phyloP scores from a whole-genome alignment of 2,113 vertebrate species.

The Tupaia chinensis region DNA sequence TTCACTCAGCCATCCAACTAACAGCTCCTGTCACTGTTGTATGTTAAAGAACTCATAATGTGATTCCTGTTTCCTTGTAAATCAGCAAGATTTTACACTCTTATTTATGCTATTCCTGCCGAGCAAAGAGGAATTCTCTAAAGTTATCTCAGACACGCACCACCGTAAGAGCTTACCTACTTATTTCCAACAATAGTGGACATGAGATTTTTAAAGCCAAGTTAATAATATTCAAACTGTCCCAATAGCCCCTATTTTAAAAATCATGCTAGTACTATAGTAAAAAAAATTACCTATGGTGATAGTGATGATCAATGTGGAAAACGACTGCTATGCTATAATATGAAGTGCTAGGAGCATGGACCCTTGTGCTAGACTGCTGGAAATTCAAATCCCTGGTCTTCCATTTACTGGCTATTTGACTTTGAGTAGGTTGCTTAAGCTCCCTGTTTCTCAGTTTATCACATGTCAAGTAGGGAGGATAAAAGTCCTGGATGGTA shows the following conservation, averaged over 20 bases:
- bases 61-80: slow-evolving; percentile 29
- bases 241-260: not conserved
- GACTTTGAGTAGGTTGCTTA: slow-evolving; percentile 17
- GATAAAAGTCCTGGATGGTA: not conserved
- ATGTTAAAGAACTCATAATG: slow-evolving; percentile 8
- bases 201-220: slow-evolving; percentile 50
- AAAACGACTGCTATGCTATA: not conserved
- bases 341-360: not conserved
- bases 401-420: not conserved
- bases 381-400: not conserved
- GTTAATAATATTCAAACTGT: slow-evolving; percentile 24
- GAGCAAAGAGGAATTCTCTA: slow-evolving; percentile 28
- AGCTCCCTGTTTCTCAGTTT: not conserved
- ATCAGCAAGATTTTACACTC: slow-evolving; percentile 30
- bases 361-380: not conserved
- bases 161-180: not conserved
- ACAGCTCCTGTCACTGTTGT: not conserved
- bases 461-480: not conserved
- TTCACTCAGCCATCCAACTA: not conserved
- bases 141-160: slow-evolving; percentile 13
- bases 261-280: slow-evolving; percentile 12
- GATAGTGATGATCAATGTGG: not conserved
- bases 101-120: slow-evolving; percentile 54
- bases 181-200: slow-evolving; percentile 47
- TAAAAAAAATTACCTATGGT: slow-evolving; percentile 40